Evolutionary conservation across 2,888 invertebrate genomes (phyloP), one percentile per base, ranked within the genome.

Genomic region (Hybos culiciformis): DNA sequence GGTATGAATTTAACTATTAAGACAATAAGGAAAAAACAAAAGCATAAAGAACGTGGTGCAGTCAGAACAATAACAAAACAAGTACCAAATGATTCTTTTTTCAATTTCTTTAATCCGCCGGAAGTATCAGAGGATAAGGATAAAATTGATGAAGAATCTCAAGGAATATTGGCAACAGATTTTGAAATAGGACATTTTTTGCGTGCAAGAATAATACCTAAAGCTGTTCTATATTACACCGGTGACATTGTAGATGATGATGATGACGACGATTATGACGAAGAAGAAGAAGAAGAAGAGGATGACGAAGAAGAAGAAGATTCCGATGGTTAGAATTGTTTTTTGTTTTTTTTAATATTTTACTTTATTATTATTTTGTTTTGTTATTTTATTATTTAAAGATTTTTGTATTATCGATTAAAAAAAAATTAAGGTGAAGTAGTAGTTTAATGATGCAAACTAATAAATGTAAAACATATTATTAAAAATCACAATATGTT

Each of bases 151-250:
- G 91, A 93, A 43, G 92, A 94, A 51, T 78, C 83, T 33, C 87
- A 82, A 51, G 60, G 60, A 40, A 71, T 93, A 52, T 70, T 97
- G 51, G 87, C 90, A 9, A 83, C 85, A 42, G 98, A 98, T 70
- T 98, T 93, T 68, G 97, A 98, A 73, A 87, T 98, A 63, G 98
- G 98, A 4, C 97, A 98, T 70, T 92, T 93, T 68, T 83, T 98
- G 62, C 81, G 94, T 54, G 96, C 98, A 67, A 78, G 94, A 51
- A 83, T 98, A 51, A 84, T 98, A 49, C 94, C 97, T n/a, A 81
- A 91, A 61, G 97, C 97, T 45, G 88, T 96, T 42, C 77, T 98
- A 39, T 94, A 90, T 62, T 98, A 82, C 70, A 98, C 97, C 47
- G 98, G 98, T 59, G 85, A 85, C 66, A 77, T 75, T 23, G 73